Percentiles rank a stretch among this genome's conserved stretches.
Conservation (phyloP, 1,140 invertebrate genomes). For the Oryctes rhinoceros region DNA sequence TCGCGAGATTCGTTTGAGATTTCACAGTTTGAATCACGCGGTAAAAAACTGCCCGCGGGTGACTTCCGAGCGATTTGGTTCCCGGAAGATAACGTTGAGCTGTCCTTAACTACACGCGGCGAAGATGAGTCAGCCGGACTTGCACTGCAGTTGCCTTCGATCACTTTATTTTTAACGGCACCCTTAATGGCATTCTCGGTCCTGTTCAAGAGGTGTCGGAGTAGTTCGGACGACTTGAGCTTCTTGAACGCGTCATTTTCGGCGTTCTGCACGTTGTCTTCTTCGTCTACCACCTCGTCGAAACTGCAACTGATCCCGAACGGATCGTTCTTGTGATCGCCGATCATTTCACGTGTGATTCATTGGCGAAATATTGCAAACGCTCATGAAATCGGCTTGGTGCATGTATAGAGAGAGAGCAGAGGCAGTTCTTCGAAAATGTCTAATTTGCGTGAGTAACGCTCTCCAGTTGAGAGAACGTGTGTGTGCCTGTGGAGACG, state of each 20-base stretch:
- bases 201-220: conserved; percentile 45
- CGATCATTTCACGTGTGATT: conserved; percentile 30
- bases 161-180: not conserved
- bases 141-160: not conserved
- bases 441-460: conserved; percentile 36
- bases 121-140: conserved; percentile 41
- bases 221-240: conserved; percentile 46
- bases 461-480: not conserved
- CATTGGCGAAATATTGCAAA: conserved; percentile 28
- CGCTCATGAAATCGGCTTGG: conserved; percentile 1
- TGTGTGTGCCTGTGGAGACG: not conserved
- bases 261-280: not conserved
- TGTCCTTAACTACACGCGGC: conserved; percentile 15
- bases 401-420: not conserved
- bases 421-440: conserved; percentile 25
- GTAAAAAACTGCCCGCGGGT: conserved; percentile 35
- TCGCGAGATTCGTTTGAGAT: conserved; percentile 9
- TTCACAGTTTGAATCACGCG: conserved; percentile 32
- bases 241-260: conserved; percentile 41
- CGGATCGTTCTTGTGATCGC: not conserved
- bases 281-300: not conserved
- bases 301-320: conserved; percentile 17
- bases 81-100: conserved; percentile 42
- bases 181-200: not conserved
- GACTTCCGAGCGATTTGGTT: conserved; percentile 42